Evolutionary conservation across 1,140 invertebrate species (phyloP).

Genomic region (Atta cephalotes): DNA sequence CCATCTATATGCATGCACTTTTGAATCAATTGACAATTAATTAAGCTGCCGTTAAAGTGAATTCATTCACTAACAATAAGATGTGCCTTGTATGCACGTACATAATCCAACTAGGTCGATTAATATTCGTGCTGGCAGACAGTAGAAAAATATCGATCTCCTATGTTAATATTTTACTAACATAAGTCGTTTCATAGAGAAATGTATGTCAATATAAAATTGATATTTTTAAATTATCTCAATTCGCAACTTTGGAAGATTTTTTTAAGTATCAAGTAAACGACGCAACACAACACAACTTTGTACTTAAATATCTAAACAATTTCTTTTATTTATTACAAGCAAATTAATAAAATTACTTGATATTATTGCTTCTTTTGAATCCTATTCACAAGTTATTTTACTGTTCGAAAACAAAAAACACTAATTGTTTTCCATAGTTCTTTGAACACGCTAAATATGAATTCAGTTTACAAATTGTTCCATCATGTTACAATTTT

Average conservation of each 20-base stretch:
- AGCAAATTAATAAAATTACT: neutral
- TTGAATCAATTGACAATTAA: constrained; percentile 7
- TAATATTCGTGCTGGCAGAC: constrained; percentile 41
- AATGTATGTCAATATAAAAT: constrained; percentile 32
- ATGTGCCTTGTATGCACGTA: neutral
- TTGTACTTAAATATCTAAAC: neutral
- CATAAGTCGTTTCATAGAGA: neutral
- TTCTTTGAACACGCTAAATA: too few relatives aligned
- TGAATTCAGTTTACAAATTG: too few relatives aligned
- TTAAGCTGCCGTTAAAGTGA: neutral
- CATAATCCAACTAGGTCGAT: constrained; percentile 27
- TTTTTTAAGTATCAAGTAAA: neutral
- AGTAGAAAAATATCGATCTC: constrained; percentile 47
- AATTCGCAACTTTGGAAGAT: neutral
- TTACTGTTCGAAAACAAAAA: too few relatives aligned
- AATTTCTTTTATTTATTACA: neutral
- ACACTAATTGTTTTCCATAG: too few relatives aligned
- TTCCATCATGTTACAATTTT: too few relatives aligned
- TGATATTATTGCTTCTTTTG: too few relatives aligned
- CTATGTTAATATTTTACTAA: constrained; percentile 21
- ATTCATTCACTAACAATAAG: neutral
- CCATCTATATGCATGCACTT: neutral
- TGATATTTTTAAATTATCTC: neutral
- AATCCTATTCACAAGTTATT: neutral
- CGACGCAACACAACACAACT: neutral